Conservation (phyloP, 2,113 vertebrate genomes). For the Mastomys natalensis region DNA sequence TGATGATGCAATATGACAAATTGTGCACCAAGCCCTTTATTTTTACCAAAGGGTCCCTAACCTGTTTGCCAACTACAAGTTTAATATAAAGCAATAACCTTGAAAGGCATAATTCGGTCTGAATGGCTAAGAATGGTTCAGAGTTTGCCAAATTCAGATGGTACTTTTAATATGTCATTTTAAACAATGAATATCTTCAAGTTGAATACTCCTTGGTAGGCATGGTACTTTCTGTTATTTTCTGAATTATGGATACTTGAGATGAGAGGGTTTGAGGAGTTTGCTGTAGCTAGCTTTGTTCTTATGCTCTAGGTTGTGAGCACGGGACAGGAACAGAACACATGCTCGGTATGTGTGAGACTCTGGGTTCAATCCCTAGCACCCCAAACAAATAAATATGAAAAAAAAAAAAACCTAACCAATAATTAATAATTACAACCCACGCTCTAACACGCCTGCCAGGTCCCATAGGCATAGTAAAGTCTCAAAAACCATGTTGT, state of each 20-base stretch:
- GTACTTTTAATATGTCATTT: background rate
- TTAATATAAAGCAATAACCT: background rate
- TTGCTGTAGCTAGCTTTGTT: background rate
- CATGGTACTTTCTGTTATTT: background rate
- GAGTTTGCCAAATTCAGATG: slow-evolving; percentile 13
- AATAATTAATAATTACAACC: background rate
- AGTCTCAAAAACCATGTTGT: background rate
- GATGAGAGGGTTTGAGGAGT: background rate
- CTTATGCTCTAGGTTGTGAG: no score
- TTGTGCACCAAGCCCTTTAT: background rate
- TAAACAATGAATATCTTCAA: slow-evolving; percentile 12
- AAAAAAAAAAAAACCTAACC: no score
- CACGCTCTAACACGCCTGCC: no score
- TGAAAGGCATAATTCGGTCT: background rate
- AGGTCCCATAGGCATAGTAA: background rate
- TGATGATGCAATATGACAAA: background rate
- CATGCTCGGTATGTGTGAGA: no score
- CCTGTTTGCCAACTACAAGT: background rate
- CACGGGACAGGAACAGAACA: no score
- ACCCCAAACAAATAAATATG: background rate
- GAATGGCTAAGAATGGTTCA: background rate
- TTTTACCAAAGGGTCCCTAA: background rate
- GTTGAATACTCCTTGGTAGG: background rate
- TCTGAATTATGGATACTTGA: background rate
- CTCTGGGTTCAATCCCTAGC: background rate